Percentiles rank a stretch among this genome's conserved stretches.
Evolutionary conservation across 2,797 vertebrate genomes (phyloP).

Genomic region (Parauchenoglanis ngamensis): DNA sequence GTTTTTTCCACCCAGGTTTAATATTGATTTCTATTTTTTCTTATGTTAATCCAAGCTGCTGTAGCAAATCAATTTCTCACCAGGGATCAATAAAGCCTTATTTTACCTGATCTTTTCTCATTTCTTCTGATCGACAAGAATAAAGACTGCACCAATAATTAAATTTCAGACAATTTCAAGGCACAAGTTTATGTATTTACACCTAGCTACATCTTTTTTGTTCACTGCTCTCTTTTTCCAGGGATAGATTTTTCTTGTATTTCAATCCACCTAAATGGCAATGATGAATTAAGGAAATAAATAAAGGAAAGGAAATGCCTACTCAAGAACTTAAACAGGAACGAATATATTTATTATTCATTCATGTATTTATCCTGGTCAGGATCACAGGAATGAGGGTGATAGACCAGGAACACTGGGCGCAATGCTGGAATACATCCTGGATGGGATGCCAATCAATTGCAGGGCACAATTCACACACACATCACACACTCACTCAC

Average conservation of each 20-base stretch:
- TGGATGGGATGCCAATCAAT: neutral
- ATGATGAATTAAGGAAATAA: too few species aligned
- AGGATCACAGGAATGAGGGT: neutral
- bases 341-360: neutral
- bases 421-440: too few species aligned
- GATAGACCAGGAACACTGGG: neutral
- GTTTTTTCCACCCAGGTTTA: neutral
- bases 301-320: neutral
- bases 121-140: neutral
- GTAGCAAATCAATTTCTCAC: neutral
- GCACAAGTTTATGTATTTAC: neutral
- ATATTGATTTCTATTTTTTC: neutral
- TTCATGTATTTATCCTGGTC: neutral
- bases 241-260: neutral
- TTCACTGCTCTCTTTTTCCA: neutral
- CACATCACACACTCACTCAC: neutral
- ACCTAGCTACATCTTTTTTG: neutral
- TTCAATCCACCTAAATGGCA: neutral
- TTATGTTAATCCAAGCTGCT: neutral
- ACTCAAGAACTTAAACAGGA: neutral
- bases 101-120: neutral
- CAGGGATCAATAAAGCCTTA: neutral
- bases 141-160: neutral
- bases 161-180: neutral
- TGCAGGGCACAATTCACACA: neutral